These are phyloP conservation scores for Ursus arctos DNA, from an alignment of 2,113 vertebrate genomes.

Conservation along the genomic window DNA sequence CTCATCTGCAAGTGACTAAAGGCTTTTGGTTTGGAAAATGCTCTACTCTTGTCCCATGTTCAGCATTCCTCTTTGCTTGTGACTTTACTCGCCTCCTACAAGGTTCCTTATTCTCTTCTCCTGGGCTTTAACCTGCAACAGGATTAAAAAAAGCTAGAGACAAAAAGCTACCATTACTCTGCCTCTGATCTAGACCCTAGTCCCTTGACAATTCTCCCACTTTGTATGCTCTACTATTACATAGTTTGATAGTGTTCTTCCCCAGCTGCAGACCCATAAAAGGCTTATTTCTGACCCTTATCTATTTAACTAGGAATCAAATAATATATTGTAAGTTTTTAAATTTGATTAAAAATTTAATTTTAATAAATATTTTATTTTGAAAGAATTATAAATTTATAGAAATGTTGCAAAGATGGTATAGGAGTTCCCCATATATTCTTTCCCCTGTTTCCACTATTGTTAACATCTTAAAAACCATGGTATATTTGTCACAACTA, in stretches of 20 bases:
- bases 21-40: not conserved
- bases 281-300: not conserved
- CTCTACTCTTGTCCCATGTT: not conserved
- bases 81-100: not conserved
- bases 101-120: not conserved
- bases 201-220: not conserved
- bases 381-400: not conserved
- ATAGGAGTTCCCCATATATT: not conserved
- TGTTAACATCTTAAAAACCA: not conserved
- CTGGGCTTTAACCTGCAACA: not conserved
- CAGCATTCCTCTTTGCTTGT: not conserved
- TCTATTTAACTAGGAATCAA: not conserved
- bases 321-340: not conserved
- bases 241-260: not conserved
- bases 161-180: not conserved
- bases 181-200: not conserved
- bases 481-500: not conserved
- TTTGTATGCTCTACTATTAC: no score
- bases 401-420: not conserved
- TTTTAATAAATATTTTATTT: not conserved
- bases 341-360: not conserved
- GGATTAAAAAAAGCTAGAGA: not conserved
- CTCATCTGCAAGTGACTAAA: not conserved
- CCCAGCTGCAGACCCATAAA: not conserved
- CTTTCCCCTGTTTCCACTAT: not conserved